Evolutionary conservation across 1,140 invertebrate species (phyloP).

Genomic region (Drusus annulatus): DNA sequence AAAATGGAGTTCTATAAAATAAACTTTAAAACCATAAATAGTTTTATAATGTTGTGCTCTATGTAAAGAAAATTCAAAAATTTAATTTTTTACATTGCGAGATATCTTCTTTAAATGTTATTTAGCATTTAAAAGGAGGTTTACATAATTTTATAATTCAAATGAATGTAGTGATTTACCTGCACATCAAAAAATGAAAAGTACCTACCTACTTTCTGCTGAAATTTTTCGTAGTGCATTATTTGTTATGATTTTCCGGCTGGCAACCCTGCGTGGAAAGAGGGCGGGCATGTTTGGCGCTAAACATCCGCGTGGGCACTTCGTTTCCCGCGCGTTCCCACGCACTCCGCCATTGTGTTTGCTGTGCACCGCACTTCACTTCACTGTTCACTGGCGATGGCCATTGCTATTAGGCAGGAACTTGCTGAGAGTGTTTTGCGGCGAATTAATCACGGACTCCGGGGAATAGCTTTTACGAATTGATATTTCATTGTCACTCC

Average conservation of each 20-base stretch:
- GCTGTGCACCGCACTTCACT: slow-evolving; percentile 3
- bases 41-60: no score
- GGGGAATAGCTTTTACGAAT: not conserved
- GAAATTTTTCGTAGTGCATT: no score
- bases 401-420: not conserved
- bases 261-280: slow-evolving; percentile 14
- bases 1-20: no score
- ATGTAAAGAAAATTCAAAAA: no score
- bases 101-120: no score
- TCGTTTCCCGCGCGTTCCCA: slow-evolving; percentile 44
- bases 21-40: no score
- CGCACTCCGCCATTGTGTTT: slow-evolving; percentile 37
- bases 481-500: not conserved
- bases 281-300: slow-evolving; percentile 36
- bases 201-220: no score
- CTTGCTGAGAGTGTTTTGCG: not conserved
- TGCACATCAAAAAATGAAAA: no score
- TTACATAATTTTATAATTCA: no score
- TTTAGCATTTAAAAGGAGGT: no score
- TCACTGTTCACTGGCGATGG: not conserved
- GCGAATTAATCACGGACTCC: slow-evolving; percentile 24
- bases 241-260: not conserved
- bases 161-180: no score
- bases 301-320: slow-evolving; percentile 54
- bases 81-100: no score